These are phyloP conservation scores for Girardinus metallicus DNA, from an alignment of 2,797 vertebrate species.

Conservation along the genomic window DNA sequence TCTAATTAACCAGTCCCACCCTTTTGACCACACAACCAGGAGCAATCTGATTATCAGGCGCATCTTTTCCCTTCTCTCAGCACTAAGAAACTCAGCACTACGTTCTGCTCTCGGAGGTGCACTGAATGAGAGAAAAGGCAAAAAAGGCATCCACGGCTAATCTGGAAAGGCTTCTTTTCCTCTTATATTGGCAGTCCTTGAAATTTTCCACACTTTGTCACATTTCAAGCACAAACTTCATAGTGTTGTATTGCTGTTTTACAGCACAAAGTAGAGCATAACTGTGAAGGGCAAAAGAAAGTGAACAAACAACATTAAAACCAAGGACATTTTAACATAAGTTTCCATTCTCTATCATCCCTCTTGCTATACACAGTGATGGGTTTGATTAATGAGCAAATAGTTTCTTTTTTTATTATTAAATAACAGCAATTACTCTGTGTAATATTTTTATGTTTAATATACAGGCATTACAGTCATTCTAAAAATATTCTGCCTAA, in stretches of 20 bases:
- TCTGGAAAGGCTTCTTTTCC: neutral
- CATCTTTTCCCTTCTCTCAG: conserved; percentile 32
- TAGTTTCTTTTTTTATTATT: neutral
- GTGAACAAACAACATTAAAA: too few relatives aligned
- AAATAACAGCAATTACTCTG: neutral
- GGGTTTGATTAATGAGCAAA: neutral
- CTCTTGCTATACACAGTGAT: neutral
- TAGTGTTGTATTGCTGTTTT: neutral
- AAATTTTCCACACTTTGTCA: neutral
- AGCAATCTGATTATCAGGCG: conserved; percentile 57
- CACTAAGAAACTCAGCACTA: conserved; percentile 43
- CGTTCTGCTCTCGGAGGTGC: conserved; percentile 10
- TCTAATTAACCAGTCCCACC: conserved; percentile 72
- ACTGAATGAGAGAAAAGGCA: neutral
- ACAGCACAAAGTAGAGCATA: neutral
- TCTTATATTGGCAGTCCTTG: neutral
- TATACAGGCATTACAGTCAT: neutral
- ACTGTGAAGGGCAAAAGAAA: neutral
- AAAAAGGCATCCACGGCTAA: neutral
- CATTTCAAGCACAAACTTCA: neutral
- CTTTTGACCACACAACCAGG: conserved; percentile 57
- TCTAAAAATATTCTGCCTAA: neutral
- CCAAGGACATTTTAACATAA: neutral
- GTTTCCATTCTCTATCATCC: neutral
- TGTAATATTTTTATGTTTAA: neutral